A percentile compares a stretch with the other conserved stretches of the same genome.
These are phyloP conservation scores for Trichonephila clavipes DNA, from an alignment of 1,140 invertebrate species.

Conservation along the genomic window DNA sequence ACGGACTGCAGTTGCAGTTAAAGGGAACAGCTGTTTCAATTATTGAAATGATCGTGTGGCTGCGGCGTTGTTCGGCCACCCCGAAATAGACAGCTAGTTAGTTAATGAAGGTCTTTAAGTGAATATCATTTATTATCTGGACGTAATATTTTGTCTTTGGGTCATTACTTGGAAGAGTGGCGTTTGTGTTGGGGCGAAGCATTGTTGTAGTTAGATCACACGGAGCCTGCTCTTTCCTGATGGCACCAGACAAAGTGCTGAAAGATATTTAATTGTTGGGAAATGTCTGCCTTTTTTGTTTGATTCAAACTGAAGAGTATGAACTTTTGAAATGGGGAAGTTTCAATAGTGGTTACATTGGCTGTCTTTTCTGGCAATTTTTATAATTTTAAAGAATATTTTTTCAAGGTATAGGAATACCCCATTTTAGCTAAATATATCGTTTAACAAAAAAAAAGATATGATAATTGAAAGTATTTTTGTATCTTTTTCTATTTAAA, in stretches of 20 bases:
- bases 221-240: not conserved
- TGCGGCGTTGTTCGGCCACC: slow-evolving; percentile 8
- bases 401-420: no score
- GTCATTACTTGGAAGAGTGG: slow-evolving; percentile 35
- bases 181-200: not conserved
- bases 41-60: slow-evolving; percentile 65
- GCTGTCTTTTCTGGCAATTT: not conserved
- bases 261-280: not conserved
- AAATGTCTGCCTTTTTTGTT: not conserved
- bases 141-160: slow-evolving; percentile 68
- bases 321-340: not conserved
- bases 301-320: not conserved
- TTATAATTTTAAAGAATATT: no score
- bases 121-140: slow-evolving; percentile 71
- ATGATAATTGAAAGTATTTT: no score
- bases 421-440: no score
- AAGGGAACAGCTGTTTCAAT: slow-evolving; percentile 70
- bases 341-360: not conserved
- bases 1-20: not conserved
- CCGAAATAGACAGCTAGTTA: slow-evolving; percentile 71
- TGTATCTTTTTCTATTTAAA: no score
- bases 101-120: slow-evolving; percentile 73
- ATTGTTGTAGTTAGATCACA: not conserved
- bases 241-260: slow-evolving; percentile 2
- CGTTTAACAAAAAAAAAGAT: no score